These are phyloP conservation scores for Brachirus orientalis DNA, from an alignment of 2,113 vertebrate genomes.

Conservation along the genomic window DNA sequence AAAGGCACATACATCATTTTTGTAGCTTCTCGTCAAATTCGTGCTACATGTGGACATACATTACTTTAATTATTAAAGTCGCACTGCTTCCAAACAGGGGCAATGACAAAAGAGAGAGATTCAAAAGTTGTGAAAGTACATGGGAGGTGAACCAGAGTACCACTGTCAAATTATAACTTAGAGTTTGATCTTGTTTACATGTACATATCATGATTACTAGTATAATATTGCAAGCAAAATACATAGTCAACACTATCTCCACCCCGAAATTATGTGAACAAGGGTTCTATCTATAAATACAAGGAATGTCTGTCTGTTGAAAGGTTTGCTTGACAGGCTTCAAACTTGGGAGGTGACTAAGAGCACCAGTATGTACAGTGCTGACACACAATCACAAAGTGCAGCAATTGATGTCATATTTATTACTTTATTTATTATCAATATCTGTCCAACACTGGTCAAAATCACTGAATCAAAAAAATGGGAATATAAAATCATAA, in stretches of 20 bases:
- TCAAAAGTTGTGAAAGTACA: slow-evolving; percentile 4
- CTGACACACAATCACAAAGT: too few species aligned
- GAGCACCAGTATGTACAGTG: too few species aligned
- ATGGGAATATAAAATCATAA: too few species aligned
- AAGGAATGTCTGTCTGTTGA: neutral
- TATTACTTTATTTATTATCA: too few species aligned
- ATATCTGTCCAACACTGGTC: too few species aligned
- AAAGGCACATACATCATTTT: slow-evolving; percentile 68
- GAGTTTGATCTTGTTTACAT: neutral
- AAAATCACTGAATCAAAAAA: too few species aligned
- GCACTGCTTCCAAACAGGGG: slow-evolving; percentile 12
- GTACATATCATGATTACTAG: neutral
- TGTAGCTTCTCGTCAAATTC: slow-evolving; percentile 54
- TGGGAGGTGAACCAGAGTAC: neutral
- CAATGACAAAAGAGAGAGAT: slow-evolving; percentile 22
- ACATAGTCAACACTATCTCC: neutral
- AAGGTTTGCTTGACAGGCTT: neutral
- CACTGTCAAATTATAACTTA: neutral
- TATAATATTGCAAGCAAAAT: neutral
- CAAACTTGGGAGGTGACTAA: too few species aligned
- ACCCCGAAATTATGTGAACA: neutral
- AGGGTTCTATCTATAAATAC: too few species aligned
- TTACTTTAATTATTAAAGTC: slow-evolving; percentile 62
- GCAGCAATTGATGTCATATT: too few species aligned
- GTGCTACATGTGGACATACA: slow-evolving; percentile 36